Percentiles rank a stretch among this genome's conserved stretches.
Conservation (phyloP, 2,888 invertebrate genomes). For the Andrena minutula region DNA sequence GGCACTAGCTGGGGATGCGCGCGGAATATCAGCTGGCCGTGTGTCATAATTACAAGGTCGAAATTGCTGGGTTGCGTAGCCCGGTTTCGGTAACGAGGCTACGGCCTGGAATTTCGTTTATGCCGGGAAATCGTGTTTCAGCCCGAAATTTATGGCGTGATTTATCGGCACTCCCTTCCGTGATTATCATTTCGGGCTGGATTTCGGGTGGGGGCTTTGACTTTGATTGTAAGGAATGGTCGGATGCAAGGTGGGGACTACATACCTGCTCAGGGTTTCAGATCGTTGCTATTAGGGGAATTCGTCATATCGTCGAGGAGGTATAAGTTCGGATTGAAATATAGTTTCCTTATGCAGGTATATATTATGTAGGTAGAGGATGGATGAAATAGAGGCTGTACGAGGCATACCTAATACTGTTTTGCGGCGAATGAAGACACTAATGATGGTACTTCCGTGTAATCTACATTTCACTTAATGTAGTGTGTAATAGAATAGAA, state of each 20-base stretch:
- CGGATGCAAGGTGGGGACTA: neutral
- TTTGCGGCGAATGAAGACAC: too few relatives aligned
- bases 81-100: conserved; percentile 50
- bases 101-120: conserved; percentile 55
- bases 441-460: too few relatives aligned
- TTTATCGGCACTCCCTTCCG: conserved; percentile 43
- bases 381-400: too few relatives aligned
- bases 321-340: too few relatives aligned
- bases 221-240: conserved; percentile 29
- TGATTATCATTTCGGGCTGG: conserved; percentile 49
- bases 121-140: conserved; percentile 43
- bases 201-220: conserved; percentile 35
- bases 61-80: conserved; percentile 39
- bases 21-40: conserved; percentile 31
- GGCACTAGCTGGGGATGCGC: neutral
- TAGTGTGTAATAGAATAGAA: too few relatives aligned
- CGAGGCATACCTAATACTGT: too few relatives aligned
- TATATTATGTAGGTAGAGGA: too few relatives aligned
- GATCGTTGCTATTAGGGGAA: neutral
- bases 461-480: too few relatives aligned
- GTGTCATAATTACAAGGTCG: conserved; percentile 58
- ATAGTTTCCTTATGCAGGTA: too few relatives aligned
- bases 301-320: neutral
- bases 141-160: conserved; percentile 50
- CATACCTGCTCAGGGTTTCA: neutral